Conservation (phyloP, 1,140 invertebrate genomes). For the Penaeus chinensis region DNA sequence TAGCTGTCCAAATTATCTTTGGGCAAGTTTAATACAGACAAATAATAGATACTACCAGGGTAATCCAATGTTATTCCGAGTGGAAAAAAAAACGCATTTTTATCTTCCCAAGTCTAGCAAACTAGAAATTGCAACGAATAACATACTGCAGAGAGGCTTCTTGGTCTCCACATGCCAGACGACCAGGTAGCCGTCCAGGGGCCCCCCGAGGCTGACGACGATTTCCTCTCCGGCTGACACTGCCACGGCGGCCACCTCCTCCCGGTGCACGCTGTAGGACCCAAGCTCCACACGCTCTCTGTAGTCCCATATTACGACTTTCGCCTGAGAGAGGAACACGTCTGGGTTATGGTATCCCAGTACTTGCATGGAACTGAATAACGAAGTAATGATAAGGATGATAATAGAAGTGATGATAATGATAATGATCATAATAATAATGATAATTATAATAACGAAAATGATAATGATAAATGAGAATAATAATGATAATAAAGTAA, state of each 20-base stretch:
- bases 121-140: background rate
- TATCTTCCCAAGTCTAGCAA: background rate
- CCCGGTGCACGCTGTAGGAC: slow-evolving; percentile 34
- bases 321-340: background rate
- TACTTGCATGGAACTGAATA: background rate
- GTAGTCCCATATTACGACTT: slow-evolving; percentile 47
- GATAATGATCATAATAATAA: no score
- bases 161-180: slow-evolving; percentile 40
- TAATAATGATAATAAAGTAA: no score
- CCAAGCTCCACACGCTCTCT: slow-evolving; percentile 22
- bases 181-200: slow-evolving; percentile 42
- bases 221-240: slow-evolving; percentile 35
- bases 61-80: no score
- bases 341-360: no score
- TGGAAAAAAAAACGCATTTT: no score
- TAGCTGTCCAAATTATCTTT: no score
- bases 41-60: no score
- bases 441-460: no score
- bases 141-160: slow-evolving; percentile 42
- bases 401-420: no score
- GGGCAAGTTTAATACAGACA: no score
- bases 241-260: slow-evolving; percentile 46
- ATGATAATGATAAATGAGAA: no score
- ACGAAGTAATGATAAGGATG: no score
- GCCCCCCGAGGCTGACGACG: slow-evolving; percentile 47